Evolutionary conservation across 1,140 invertebrate genomes (phyloP).

Genomic region (Sycophaga agraensis): DNA sequence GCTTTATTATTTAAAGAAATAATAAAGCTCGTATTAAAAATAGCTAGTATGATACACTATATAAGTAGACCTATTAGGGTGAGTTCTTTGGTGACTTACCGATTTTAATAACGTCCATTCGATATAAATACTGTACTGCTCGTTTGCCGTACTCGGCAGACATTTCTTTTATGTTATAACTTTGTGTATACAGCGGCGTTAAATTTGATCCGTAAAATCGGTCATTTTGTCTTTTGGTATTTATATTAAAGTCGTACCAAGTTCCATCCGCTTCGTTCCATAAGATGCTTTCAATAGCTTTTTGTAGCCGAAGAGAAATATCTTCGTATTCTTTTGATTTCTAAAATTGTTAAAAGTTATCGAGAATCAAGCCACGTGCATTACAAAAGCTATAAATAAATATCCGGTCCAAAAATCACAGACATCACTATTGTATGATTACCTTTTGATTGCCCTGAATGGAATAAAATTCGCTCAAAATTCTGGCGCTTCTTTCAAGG

Average conservation of each 20-base stretch:
- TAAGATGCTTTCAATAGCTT: slow-evolving; percentile 67
- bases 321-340: slow-evolving; percentile 58
- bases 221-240: slow-evolving; percentile 48
- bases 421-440: no score
- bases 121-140: slow-evolving; percentile 62
- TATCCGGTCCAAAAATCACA: no score
- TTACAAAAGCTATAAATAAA: no score
- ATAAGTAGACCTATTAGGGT: no score
- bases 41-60: no score
- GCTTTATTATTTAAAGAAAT: no score
- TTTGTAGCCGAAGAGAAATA: no score
- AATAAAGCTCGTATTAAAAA: no score
- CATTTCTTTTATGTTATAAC: slow-evolving; percentile 44
- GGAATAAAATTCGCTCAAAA: slow-evolving; percentile 57
- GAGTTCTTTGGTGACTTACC: no score
- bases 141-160: slow-evolving; percentile 35
- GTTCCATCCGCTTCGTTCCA: slow-evolving; percentile 71
- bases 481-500: slow-evolving; percentile 65
- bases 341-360: no score
- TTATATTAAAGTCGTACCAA: slow-evolving; percentile 76
- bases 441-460: slow-evolving; percentile 1
- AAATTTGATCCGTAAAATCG: slow-evolving; percentile 74
- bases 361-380: no score
- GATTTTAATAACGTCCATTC: no score
- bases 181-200: slow-evolving; percentile 70